These are phyloP conservation scores for Uropetala carovei DNA, from an alignment of 2,888 invertebrate species.

Conservation along the genomic window DNA sequence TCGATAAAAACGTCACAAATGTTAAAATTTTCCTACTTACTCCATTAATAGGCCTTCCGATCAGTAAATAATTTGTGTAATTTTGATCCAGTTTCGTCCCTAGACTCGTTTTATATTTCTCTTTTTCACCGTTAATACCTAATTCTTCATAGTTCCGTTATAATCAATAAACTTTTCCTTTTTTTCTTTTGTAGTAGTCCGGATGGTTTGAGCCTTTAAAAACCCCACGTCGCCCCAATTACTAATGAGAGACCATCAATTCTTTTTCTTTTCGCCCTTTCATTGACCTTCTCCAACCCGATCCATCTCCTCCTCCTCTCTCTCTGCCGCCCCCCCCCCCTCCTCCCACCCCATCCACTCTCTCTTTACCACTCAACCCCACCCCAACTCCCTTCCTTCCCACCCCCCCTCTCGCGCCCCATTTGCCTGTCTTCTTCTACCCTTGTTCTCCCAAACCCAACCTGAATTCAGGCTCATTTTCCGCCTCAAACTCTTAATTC, in stretches of 20 bases:
- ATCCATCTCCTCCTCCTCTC: background rate
- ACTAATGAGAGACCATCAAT: constrained; percentile 28
- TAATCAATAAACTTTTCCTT: background rate
- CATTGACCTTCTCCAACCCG: constrained; percentile 20
- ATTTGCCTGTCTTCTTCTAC: background rate
- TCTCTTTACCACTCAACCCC: background rate
- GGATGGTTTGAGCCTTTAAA: background rate
- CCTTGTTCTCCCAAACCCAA: background rate
- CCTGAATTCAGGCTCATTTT: background rate
- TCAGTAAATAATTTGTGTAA: too few species aligned
- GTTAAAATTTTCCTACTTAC: too few species aligned
- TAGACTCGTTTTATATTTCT: too few species aligned
- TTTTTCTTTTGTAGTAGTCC: background rate
- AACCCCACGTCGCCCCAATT: background rate
- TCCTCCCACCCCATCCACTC: background rate
- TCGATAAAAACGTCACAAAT: too few species aligned
- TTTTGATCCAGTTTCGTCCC: background rate
- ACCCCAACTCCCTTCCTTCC: background rate
- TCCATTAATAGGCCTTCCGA: too few species aligned
- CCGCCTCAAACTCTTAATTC: constrained; percentile 16
- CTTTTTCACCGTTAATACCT: background rate
- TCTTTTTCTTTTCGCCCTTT: background rate
- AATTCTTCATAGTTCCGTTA: background rate
- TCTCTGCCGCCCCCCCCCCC: background rate
- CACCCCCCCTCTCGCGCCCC: background rate